Base-by-base conservation (phyloP, 1,140 invertebrate genomes). In the Papilio xuthus region DNA sequence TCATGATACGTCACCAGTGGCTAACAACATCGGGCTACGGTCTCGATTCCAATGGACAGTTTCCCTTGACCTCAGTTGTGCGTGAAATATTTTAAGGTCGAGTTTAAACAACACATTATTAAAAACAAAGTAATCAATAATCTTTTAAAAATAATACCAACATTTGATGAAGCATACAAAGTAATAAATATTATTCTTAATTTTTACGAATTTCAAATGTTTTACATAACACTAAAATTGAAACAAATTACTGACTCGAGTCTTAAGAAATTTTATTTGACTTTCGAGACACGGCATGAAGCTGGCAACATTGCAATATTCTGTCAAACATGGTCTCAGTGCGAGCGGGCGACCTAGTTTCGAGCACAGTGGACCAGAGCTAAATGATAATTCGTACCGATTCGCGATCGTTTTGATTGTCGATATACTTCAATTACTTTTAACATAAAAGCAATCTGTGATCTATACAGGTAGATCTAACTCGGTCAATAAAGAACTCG, bases 1-100 rank as follows among this genome's bases (percentile, higher is more conserved):
- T 42, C 53, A 75, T 44, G 60, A 72, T 77, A 82, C 85, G 81
- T 83, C 81, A 82, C n/a, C 50, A 42, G 28, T 47, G 72, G 13
- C 47, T 75, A 20, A 63, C 26, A 41, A 60, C 26, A 41, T 28
- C 10, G 9, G 50, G 28, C 28, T 32, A 23, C 20, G 53, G 74
- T 20, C 74, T 76, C 53, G 23, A 28, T 56, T 56, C 28, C 42
- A 37, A 67, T 67, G 26, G 28, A 67, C 2, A 41, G 44, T 74
- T 74, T 53, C 44, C 72, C 72, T 74, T 74, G 72, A 74, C 72
- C 72, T 37, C 72, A n/a, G 41, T 13, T 12, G 26, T 28, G 60
- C 13, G 60, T 67, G 26, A 67, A 67, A 67, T 28, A 28, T 15
- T 26, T 67, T 50, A 23, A 42, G 13, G 71, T 44, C 71, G 44